These are phyloP conservation scores for Rhamphomyia laevipes DNA, from an alignment of 2,888 invertebrate genomes.

Conservation along the genomic window DNA sequence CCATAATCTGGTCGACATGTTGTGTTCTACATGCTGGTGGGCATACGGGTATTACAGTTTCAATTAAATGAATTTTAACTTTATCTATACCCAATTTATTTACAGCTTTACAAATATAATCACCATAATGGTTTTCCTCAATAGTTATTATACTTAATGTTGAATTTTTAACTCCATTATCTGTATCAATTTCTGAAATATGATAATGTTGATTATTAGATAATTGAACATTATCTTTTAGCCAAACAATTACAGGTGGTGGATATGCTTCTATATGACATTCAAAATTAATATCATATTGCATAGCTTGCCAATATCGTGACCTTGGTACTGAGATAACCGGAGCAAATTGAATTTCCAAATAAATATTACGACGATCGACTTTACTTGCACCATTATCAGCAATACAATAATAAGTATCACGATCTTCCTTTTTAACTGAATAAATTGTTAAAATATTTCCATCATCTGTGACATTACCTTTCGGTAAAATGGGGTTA, in stretches of 20 bases:
- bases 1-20: too few relatives aligned
- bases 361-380: constrained; percentile 63
- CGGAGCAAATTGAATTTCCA: constrained; percentile 79
- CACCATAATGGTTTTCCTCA: constrained; percentile 62
- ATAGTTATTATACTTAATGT: constrained; percentile 72
- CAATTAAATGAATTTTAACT: constrained; percentile 60
- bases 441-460: constrained; percentile 57
- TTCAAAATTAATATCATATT: constrained; percentile 81
- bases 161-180: constrained; percentile 76
- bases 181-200: constrained; percentile 74
- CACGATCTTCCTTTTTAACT: constrained; percentile 70
- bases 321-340: constrained; percentile 68
- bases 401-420: constrained; percentile 79
- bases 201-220: constrained; percentile 78
- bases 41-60: constrained; percentile 73
- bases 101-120: constrained; percentile 49
- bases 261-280: constrained; percentile 87
- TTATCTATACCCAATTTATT: constrained; percentile 68
- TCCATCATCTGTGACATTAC: constrained; percentile 43
- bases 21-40: too few relatives aligned
- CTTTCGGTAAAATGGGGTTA: constrained; percentile 83
- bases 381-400: constrained; percentile 74
- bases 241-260: constrained; percentile 76
- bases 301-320: constrained; percentile 65
- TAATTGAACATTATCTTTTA: constrained; percentile 62